Percentiles rank a stretch among this genome's conserved stretches.
phyloP scores from a whole-genome alignment of 2,113 vertebrate genomes.

The Meles meles region DNA sequence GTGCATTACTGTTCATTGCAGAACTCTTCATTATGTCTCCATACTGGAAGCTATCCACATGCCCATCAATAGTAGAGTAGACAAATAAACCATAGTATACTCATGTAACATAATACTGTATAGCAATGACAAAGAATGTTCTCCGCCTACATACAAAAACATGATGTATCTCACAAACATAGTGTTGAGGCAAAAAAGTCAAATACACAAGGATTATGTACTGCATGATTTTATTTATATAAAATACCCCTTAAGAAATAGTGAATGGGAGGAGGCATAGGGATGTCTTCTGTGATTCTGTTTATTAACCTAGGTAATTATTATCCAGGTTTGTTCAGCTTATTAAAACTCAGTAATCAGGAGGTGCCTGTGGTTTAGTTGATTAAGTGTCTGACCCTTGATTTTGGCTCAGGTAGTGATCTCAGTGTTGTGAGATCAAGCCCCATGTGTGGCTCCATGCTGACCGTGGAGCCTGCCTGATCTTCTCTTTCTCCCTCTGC shows the following conservation, averaged over 20 bases:
- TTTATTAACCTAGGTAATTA: background rate
- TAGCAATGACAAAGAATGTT: background rate
- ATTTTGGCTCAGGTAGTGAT: background rate
- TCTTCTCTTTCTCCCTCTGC: background rate
- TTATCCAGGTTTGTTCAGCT: background rate
- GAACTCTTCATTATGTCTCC: background rate
- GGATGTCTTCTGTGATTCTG: background rate
- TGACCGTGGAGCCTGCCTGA: background rate
- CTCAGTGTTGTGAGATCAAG: background rate
- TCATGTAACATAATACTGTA: background rate
- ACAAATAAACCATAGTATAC: background rate
- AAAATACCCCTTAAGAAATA: background rate
- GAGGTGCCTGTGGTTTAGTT: background rate
- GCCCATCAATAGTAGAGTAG: background rate
- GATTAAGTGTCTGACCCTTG: background rate
- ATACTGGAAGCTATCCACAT: background rate
- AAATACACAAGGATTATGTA: background rate
- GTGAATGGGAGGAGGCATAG: background rate
- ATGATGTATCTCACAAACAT: background rate
- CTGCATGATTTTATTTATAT: background rate
- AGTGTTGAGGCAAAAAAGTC: background rate
- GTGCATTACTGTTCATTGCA: background rate
- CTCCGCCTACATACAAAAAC: background rate
- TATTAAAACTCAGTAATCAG: background rate
- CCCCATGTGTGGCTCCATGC: background rate